These are phyloP conservation scores for Ptilonorhynchus violaceus DNA, from an alignment of 2,113 vertebrate species.

Conservation along the genomic window DNA sequence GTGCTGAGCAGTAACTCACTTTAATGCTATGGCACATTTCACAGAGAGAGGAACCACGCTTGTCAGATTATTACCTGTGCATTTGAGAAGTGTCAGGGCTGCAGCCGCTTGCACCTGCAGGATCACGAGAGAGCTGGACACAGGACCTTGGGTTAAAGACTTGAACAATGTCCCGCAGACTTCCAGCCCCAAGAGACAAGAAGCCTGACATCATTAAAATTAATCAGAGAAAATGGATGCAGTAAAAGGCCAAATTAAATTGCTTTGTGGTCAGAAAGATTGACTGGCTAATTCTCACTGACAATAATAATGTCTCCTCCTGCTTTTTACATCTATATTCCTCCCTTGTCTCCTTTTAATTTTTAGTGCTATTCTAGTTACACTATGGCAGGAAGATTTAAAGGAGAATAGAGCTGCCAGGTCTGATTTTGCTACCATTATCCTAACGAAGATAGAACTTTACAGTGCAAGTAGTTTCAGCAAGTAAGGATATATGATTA, in stretches of 20 bases:
- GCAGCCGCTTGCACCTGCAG: background rate
- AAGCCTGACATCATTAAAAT: conserved; percentile 17
- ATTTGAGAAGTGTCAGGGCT: background rate
- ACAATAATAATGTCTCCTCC: background rate
- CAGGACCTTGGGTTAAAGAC: background rate
- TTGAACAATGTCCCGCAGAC: background rate
- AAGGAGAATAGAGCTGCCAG: background rate
- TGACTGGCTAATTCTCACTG: conserved; percentile 8
- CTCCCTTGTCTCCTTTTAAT: conserved; percentile 34
- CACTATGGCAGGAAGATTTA: background rate
- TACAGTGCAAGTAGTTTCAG: background rate
- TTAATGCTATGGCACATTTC: background rate
- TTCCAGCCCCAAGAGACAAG: background rate
- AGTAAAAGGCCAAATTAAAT: conserved; percentile 40
- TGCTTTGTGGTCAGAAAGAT: conserved; percentile 27
- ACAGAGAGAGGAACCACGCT: background rate
- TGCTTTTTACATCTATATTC: background rate
- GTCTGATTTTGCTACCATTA: background rate
- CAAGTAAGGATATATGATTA: background rate
- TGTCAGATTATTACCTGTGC: background rate
- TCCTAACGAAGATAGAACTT: background rate
- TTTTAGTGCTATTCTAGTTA: background rate
- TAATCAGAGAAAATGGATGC: conserved; percentile 23
- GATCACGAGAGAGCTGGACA: background rate
- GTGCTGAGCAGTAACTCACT: background rate